Base-by-base conservation (phyloP, 2,113 vertebrate species). In the Loxodonta africana region DNA sequence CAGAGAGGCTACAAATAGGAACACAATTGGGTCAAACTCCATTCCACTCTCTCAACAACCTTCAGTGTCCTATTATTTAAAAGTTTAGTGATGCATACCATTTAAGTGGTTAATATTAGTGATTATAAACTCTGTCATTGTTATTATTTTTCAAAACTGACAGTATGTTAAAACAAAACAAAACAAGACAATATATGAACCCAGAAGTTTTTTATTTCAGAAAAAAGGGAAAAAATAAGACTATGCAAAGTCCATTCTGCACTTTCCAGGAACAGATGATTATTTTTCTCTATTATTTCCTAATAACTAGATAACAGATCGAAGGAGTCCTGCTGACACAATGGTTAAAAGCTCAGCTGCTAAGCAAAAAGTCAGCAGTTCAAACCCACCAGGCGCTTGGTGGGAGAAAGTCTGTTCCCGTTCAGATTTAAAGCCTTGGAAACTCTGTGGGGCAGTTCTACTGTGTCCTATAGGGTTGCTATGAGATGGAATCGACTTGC, bases 231-330 rank as follows among this genome's bases (percentile, higher is more conserved):
- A 46, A 88, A 23, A 44, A 46, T 15, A 37, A 74, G 76, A 60
- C 12, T 82, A 5, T 5, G 20, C 3, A 82, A 71, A 37, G 30
- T 41, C 25, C 8, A 62, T 62, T 74, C 44, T 67, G 8, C 33
- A 57, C 37, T 77, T 96, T 73, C 26, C 20, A 87, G 63, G 73
- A 96, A 78, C 63, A 63, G 26, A 41, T 44, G 18, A 74, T 20
- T 69, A 2, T 65, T 94, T 82, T 41, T 21, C n/a, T 71, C 81
- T 48, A 17, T 63, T 71, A 48, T 85, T 81, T 65, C 77, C 30
- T 90, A 44, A 71, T 25, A 67, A 51, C n/a, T 85, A 85, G 26
- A 30, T 53, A 71, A 81, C 11, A 94, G 81, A 76, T 1, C 37
- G n/a, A 73, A n/a, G 69, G 69, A 73, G 33, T 37, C 5, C 15